Percentiles rank a stretch among this genome's conserved stretches.
These are phyloP conservation scores for Todus mexicanus DNA, from an alignment of 2,797 vertebrate genomes.

Conservation along the genomic window DNA sequence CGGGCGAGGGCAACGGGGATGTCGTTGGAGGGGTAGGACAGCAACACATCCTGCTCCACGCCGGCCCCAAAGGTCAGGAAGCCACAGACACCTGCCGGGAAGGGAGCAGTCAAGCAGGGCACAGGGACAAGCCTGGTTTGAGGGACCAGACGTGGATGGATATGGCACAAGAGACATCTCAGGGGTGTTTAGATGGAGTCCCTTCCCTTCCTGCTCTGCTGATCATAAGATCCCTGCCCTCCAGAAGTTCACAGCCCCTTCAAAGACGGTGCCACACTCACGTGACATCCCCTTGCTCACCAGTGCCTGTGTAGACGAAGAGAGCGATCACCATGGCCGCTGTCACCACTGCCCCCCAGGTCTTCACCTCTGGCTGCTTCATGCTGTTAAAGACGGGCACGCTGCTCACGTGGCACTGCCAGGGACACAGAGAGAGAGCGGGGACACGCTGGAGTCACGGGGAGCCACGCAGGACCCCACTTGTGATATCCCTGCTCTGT, in stretches of 20 bases:
- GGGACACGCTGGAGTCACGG: neutral
- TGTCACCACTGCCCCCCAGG: constrained; percentile 91
- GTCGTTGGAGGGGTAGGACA: constrained; percentile 93
- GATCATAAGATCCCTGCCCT: neutral
- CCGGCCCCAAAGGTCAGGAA: constrained; percentile 90
- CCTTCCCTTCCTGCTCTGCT: neutral
- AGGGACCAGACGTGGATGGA: neutral
- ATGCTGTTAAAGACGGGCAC: constrained; percentile 98
- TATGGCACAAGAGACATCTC: neutral
- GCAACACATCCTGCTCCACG: constrained; percentile 90
- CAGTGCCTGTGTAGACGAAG: constrained; percentile 95
- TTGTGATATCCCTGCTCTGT: rapidly evolving
- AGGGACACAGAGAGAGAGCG: neutral
- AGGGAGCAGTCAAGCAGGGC: neutral
- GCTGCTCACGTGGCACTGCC: constrained; percentile 93
- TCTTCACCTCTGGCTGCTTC: constrained; percentile 83
- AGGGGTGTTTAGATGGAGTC: neutral
- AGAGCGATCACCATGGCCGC: constrained; percentile 90
- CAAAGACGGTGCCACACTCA: neutral
- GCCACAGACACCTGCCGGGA: constrained; percentile 86
- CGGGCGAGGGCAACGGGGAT: constrained; percentile 89
- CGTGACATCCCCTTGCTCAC: constrained; percentile 50
- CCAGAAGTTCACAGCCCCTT: neutral
- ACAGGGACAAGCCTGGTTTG: neutral
- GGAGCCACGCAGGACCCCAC: neutral